Percentiles rank a stretch among this genome's conserved stretches.
Evolutionary conservation across 2,797 vertebrate species (phyloP).

Genomic region (Eupleurogrammus muticus): DNA sequence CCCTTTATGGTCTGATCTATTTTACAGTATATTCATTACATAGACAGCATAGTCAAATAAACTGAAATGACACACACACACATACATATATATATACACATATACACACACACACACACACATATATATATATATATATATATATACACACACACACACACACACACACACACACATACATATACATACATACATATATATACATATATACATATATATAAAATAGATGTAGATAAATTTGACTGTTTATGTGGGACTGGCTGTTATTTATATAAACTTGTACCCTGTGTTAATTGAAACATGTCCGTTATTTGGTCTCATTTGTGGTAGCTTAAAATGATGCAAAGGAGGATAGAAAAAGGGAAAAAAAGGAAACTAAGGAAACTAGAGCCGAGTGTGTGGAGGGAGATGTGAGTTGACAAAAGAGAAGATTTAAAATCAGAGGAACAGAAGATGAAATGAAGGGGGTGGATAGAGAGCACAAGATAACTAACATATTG

Average conservation of each 20-base stretch:
- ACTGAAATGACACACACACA: not conserved
- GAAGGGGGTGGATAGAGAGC: not conserved
- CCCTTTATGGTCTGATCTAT: no score
- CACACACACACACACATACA: no score
- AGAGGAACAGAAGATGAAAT: not conserved
- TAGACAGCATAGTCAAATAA: not conserved
- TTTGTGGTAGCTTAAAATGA: no score
- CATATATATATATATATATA: conserved; percentile 7
- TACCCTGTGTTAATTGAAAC: no score
- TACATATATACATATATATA: conserved; percentile 8
- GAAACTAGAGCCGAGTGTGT: conserved; percentile 4
- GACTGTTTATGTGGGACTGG: no score
- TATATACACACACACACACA: no score
- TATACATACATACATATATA: no score
- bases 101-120: no score
- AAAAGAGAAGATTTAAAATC: conserved; percentile 5
- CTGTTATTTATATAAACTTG: no score
- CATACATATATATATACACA: conserved; percentile 4
- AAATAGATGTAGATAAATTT: not conserved
- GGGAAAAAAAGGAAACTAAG: not conserved
- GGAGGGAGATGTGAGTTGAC: not conserved
- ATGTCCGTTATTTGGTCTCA: no score
- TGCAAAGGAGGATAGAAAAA: not conserved
- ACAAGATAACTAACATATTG: conserved; percentile 7
- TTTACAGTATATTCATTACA: not conserved